Base-by-base conservation (phyloP, 2,797 vertebrate genomes). In the Lepilemur ruficaudatus region DNA sequence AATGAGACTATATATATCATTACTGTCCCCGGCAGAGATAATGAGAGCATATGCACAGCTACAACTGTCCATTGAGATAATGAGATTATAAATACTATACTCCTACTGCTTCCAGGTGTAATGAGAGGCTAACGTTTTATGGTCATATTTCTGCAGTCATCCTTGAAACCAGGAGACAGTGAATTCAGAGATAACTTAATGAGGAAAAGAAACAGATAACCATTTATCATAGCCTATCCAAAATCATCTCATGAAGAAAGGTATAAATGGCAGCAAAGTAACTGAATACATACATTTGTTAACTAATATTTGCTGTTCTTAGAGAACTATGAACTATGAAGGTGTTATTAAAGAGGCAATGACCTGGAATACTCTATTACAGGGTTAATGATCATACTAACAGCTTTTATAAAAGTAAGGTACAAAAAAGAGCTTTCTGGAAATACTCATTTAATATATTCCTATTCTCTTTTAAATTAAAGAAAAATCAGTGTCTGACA, bases 31-130 rank as follows among this genome's bases (percentile, higher is more conserved):
- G 92, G 41, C 85, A 82, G 97, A 96, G 96, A 95, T 94, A 96
- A 97, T 97, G 95, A 97, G 89, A 93, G 92, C 93, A 86, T 96
- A 93, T 78, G 82, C 81, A 92, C 80, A 94, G 87, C 43, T 91
- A 85, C 93, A 82, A 75, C 91, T 95, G 82, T 95, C 93, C 50
- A 96, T 80, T 96, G 97, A 92, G 87, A 97, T 97, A 96, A 97
- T 97, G 93, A 96, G 94, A 97, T 97, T 97, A 97, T 97, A 98
- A 98, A 96, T 98, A 96, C 87, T 94, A 25, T n/a, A 92, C 81
- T 94, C 93, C 84, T 95, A 93, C 81, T 75, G 93, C 81, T 97
- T 96, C 93, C 50, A 97, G 95, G 95, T 96, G 25, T 94, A 97
- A 97, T 98, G 94, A 93, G 89, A 94, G 96, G 57, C 72, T 86